A percentile compares a stretch with the other conserved stretches of the same genome.
Evolutionary conservation across 2,113 vertebrate genomes (phyloP).

Genomic region (Petroica traversi): DNA sequence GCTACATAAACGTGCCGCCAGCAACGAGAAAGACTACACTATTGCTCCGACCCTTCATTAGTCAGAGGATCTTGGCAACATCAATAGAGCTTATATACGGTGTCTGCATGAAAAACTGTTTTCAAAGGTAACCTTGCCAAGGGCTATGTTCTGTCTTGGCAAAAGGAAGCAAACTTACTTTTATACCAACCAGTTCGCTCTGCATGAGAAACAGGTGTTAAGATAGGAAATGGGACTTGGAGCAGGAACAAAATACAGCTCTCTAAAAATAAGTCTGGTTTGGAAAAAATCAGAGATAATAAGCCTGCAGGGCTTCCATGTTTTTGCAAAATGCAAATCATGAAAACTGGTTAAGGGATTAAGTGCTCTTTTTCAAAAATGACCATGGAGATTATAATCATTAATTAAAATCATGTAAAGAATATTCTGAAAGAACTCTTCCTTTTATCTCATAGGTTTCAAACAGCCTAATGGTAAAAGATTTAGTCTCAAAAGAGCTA

Average conservation of each 20-base stretch:
- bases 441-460: constrained; percentile 75
- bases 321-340: constrained; percentile 80
- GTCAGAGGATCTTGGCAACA: constrained; percentile 76
- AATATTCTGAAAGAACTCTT: constrained; percentile 74
- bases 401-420: constrained; percentile 85
- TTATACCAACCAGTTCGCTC: constrained; percentile 72
- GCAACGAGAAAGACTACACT: constrained; percentile 71
- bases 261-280: constrained; percentile 62
- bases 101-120: constrained; percentile 79
- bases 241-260: constrained; percentile 68
- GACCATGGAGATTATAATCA: constrained; percentile 80
- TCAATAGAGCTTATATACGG: constrained; percentile 56
- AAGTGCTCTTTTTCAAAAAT: constrained; percentile 78
- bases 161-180: constrained; percentile 78
- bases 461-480: constrained; percentile 72
- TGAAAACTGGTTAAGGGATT: constrained; percentile 74
- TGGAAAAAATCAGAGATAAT: constrained; percentile 52
- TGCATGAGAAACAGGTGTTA: constrained; percentile 80
- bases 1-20: constrained; percentile 64
- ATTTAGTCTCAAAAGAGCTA: constrained; percentile 72
- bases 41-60: constrained; percentile 73
- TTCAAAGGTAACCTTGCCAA: constrained; percentile 85
- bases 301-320: constrained; percentile 66
- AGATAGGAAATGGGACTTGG: constrained; percentile 64
- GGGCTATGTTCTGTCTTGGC: constrained; percentile 78